phyloP scores from a whole-genome alignment of 2,113 vertebrate genomes.

The Lophura nycthemera region DNA sequence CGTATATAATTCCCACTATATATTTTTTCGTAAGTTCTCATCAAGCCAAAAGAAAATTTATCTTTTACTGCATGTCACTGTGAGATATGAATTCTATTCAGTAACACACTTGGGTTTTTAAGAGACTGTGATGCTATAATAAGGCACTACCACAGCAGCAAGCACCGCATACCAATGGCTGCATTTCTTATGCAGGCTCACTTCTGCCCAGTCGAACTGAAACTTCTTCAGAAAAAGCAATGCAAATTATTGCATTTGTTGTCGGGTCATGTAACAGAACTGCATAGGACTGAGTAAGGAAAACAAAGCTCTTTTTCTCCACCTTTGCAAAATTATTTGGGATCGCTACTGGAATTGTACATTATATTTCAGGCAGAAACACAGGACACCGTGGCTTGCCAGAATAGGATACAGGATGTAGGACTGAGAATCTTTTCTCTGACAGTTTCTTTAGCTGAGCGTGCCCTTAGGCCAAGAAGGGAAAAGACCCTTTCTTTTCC shows the following conservation, averaged over 20 bases:
- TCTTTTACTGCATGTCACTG: slow-evolving; percentile 1
- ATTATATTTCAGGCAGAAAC: background rate
- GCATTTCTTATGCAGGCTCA: slow-evolving; percentile 28
- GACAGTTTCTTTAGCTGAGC: background rate
- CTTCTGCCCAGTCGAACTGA: background rate
- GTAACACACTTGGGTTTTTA: slow-evolving; percentile 25
- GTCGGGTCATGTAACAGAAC: background rate
- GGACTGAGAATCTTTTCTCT: background rate
- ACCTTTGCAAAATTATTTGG: background rate
- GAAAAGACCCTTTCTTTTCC: background rate
- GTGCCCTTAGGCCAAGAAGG: background rate
- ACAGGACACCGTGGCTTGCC: background rate
- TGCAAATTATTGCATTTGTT: slow-evolving; percentile 19
- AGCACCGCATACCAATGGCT: background rate
- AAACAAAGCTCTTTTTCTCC: background rate
- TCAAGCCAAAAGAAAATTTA: background rate
- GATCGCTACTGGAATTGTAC: background rate
- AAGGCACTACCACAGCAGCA: background rate
- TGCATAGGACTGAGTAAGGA: background rate
- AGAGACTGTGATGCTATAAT: background rate
- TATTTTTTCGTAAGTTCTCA: background rate
- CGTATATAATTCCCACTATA: background rate
- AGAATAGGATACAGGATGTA: background rate
- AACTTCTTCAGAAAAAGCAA: background rate
- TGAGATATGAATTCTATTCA: slow-evolving; percentile 36